A percentile compares a stretch with the other conserved stretches of the same genome.
Conservation (phyloP, 2,888 invertebrate species). For the Plagodis dolabraria region DNA sequence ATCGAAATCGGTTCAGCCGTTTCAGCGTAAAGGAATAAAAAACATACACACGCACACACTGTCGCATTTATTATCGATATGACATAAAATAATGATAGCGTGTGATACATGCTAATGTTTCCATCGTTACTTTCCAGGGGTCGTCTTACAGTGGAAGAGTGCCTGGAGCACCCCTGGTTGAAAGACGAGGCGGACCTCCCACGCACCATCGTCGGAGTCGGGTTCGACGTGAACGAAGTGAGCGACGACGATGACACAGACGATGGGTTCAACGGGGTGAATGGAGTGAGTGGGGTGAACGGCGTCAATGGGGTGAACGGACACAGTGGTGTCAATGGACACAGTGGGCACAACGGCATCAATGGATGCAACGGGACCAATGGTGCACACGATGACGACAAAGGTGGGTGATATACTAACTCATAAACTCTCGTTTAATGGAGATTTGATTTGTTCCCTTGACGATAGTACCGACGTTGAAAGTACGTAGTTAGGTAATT, state of each 20-base stretch:
- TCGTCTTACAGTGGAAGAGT: constrained; percentile 94
- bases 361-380: constrained; percentile 52
- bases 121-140: constrained; percentile 86
- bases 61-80: too few relatives aligned
- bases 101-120: constrained; percentile 1
- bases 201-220: constrained; percentile 75
- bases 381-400: constrained; percentile 65
- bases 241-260: constrained; percentile 48
- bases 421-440: not conserved
- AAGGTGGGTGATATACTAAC: constrained; percentile 49
- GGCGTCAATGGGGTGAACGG: constrained; percentile 50
- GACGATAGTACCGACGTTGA: too few relatives aligned
- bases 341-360: constrained; percentile 53
- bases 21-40: too few relatives aligned
- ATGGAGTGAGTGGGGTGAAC: constrained; percentile 47
- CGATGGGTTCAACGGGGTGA: constrained; percentile 46
- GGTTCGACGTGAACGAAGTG: constrained; percentile 61
- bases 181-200: constrained; percentile 85
- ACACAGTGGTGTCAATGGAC: constrained; percentile 49
- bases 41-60: too few relatives aligned
- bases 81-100: too few relatives aligned
- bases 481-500: too few relatives aligned
- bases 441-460: not conserved
- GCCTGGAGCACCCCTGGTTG: constrained; percentile 96
- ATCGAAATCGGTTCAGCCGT: too few relatives aligned